Evolutionary conservation across 2,888 invertebrate genomes (phyloP).

Genomic region (Cryptus viduatorius): DNA sequence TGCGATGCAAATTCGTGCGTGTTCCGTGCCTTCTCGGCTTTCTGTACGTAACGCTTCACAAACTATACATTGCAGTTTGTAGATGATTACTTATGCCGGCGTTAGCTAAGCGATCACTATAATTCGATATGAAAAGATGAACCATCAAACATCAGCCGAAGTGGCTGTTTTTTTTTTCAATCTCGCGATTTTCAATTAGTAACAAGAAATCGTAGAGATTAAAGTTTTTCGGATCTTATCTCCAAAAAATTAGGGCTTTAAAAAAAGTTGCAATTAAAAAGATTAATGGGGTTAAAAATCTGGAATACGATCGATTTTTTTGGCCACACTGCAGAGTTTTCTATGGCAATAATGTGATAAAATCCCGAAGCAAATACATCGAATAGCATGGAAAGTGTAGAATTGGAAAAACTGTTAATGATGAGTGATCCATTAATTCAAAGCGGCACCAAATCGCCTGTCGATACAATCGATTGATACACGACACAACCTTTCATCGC

Average conservation of each 20-base stretch:
- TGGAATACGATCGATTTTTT: too few relatives aligned
- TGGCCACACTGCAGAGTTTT: neutral
- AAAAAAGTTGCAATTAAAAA: too few relatives aligned
- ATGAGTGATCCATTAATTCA: neutral
- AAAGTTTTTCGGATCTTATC: too few relatives aligned
- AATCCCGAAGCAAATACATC: neutral
- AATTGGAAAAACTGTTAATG: neutral
- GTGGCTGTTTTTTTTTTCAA: too few relatives aligned
- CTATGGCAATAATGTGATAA: neutral
- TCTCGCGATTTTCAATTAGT: too few relatives aligned
- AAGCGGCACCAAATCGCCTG: neutral
- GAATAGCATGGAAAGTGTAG: neutral
- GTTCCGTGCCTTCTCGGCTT: constrained; percentile 39
- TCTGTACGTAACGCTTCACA: neutral
- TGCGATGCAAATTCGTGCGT: constrained; percentile 48
- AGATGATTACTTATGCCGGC: neutral
- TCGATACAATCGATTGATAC: neutral
- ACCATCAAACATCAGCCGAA: too few relatives aligned
- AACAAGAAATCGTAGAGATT: too few relatives aligned
- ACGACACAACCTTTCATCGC: neutral
- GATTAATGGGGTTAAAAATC: too few relatives aligned
- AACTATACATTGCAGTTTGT: neutral
- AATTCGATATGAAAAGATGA: too few relatives aligned
- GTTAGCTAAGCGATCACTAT: neutral
- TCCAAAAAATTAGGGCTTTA: too few relatives aligned